A percentile compares a stretch with the other conserved stretches of the same genome.
phyloP scores from a whole-genome alignment of 2,888 invertebrate genomes.

The Nebria brevicollis region DNA sequence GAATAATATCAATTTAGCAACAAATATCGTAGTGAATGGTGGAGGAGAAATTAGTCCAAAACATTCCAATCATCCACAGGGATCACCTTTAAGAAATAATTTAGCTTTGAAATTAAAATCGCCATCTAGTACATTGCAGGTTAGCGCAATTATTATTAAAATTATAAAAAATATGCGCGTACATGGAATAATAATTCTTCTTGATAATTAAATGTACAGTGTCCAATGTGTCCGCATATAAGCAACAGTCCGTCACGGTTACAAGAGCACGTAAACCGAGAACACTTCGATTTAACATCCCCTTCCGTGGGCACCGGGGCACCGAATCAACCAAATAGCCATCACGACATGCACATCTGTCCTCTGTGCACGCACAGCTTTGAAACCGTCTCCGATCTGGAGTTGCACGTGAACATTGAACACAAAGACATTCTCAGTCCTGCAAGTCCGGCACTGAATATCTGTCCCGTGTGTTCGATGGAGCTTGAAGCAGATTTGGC shows the following conservation, averaged over 20 bases:
- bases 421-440: slow-evolving; percentile 85
- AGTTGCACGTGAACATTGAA: slow-evolving; percentile 86
- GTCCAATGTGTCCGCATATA: slow-evolving; percentile 81
- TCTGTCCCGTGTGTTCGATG: slow-evolving; percentile 64
- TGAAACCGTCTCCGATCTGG: slow-evolving; percentile 79
- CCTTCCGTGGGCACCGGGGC: slow-evolving; percentile 69
- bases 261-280: slow-evolving; percentile 85
- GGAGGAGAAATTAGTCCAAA: slow-evolving; percentile 60
- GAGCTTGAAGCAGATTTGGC: slow-evolving; percentile 68
- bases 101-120: slow-evolving; percentile 75
- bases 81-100: slow-evolving; percentile 78
- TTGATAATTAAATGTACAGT: slow-evolving; percentile 62
- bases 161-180: neutral
- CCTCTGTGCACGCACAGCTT: slow-evolving; percentile 82
- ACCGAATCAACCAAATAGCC: slow-evolving; percentile 52
- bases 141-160: slow-evolving; percentile 50
- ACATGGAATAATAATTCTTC: neutral
- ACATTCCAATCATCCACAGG: slow-evolving; percentile 71
- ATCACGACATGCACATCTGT: slow-evolving; percentile 73
- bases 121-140: slow-evolving; percentile 65
- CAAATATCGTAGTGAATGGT: slow-evolving; percentile 62
- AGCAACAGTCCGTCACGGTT: slow-evolving; percentile 78
- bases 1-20: slow-evolving; percentile 61
- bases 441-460: slow-evolving; percentile 57
- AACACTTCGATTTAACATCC: slow-evolving; percentile 84